Conservation (phyloP, 1,140 invertebrate genomes). For the Laupala kohalensis region DNA sequence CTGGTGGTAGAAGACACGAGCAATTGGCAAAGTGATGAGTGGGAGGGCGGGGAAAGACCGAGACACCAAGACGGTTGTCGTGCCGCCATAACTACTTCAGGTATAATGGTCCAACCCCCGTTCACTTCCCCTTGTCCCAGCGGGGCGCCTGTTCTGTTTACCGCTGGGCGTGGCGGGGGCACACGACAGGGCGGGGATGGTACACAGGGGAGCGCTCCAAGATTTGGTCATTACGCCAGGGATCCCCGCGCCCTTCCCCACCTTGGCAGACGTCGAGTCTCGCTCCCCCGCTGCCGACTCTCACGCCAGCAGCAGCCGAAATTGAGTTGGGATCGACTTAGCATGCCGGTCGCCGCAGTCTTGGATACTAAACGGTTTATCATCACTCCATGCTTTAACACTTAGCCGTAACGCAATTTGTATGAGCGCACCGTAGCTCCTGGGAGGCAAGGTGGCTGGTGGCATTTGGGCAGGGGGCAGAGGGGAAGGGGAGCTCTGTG, state of each 20-base stretch:
- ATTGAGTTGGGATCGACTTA: constrained; percentile 7
- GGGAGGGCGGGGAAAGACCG: too few relatives aligned
- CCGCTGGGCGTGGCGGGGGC: too few relatives aligned
- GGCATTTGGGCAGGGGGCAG: background rate
- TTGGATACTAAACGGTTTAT: constrained; percentile 3
- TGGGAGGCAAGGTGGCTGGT: background rate
- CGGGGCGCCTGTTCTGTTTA: background rate
- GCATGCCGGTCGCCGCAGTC: background rate
- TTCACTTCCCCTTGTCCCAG: too few relatives aligned
- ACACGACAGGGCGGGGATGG: background rate
- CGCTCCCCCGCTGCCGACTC: background rate
- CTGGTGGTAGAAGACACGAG: too few relatives aligned
- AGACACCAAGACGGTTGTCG: too few relatives aligned
- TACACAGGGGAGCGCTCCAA: background rate
- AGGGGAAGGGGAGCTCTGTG: background rate
- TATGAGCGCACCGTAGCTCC: background rate
- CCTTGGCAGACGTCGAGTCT: too few relatives aligned
- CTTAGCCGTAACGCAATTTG: constrained; percentile 4
- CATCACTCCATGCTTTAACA: constrained; percentile 4
- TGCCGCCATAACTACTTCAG: too few relatives aligned
- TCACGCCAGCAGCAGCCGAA: background rate
- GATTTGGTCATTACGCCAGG: constrained; percentile 7
- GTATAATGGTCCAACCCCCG: too few relatives aligned
- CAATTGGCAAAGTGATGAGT: too few relatives aligned
- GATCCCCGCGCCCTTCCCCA: background rate